Evolutionary conservation across 2,888 invertebrate genomes (phyloP).

Genomic region (Andricus curvator): DNA sequence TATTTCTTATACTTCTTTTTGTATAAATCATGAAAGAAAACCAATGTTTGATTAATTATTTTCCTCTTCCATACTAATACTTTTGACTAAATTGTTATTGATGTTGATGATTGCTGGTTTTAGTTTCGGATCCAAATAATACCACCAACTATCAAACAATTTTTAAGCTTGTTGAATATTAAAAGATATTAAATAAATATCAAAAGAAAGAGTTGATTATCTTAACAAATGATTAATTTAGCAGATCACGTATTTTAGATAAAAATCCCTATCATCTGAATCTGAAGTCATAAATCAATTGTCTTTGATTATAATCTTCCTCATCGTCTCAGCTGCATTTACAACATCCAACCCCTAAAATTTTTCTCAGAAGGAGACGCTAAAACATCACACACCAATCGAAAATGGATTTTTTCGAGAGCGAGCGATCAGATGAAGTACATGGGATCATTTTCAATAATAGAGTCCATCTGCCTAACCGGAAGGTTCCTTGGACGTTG

Average conservation of each 20-base stretch:
- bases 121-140: no score
- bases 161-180: background rate
- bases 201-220: no score
- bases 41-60: background rate
- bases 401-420: conserved; percentile 50
- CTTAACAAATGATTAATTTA: no score
- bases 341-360: background rate
- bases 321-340: background rate
- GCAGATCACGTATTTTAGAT: no score
- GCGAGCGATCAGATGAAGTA: conserved; percentile 70
- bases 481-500: conserved; percentile 69
- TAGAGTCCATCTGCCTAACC: conserved; percentile 67
- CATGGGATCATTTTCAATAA: conserved; percentile 72
- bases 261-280: no score
- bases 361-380: background rate
- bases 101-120: no score
- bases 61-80: no score
- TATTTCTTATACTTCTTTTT: background rate
- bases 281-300: no score
- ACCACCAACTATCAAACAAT: no score
- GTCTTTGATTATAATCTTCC: background rate
- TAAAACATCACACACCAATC: conserved; percentile 8
- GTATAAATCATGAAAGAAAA: background rate
- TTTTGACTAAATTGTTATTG: no score
- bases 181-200: background rate